These are phyloP conservation scores for Xylocopa sonorina DNA, from an alignment of 1,140 invertebrate genomes.

Conservation along the genomic window DNA sequence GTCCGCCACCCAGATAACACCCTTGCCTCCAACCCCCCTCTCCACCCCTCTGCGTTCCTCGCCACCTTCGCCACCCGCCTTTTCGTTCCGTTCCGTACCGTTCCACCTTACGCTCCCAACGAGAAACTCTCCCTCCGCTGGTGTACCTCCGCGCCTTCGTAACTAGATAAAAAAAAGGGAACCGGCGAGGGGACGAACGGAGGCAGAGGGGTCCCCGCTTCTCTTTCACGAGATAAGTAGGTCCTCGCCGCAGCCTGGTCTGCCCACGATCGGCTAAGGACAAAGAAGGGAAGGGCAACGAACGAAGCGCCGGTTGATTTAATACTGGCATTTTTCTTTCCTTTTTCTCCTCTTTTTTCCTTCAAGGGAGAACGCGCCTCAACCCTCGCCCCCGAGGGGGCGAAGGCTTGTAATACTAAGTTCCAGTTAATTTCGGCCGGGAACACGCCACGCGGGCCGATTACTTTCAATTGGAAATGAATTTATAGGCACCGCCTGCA, in stretches of 20 bases:
- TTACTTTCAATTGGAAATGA: constrained; percentile 43
- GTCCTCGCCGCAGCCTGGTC: constrained; percentile 48
- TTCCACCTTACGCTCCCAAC: constrained; percentile 49
- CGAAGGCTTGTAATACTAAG: constrained; percentile 40
- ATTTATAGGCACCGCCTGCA: constrained; percentile 2
- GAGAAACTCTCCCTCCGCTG: constrained; percentile 46
- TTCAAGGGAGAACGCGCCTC: constrained; percentile 13
- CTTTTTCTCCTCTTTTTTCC: background rate
- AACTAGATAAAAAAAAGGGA: constrained; percentile 67
- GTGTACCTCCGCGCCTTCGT: constrained; percentile 65
- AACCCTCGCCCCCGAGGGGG: constrained; percentile 30
- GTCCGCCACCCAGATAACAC: constrained; percentile 81
- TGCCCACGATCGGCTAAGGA: constrained; percentile 56
- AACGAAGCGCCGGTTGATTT: constrained; percentile 60
- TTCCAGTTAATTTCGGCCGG: constrained; percentile 55
- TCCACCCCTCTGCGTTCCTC: constrained; percentile 5
- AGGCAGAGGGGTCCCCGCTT: constrained; percentile 55
- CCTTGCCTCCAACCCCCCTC: constrained; percentile 69
- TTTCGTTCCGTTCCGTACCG: constrained; percentile 34
- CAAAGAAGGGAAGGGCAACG: constrained; percentile 45
- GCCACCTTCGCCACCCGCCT: constrained; percentile 20
- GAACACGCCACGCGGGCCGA: constrained; percentile 20
- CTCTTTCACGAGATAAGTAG: constrained; percentile 65
- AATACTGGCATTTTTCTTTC: constrained; percentile 54
- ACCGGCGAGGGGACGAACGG: constrained; percentile 21